phyloP scores from a whole-genome alignment of 2,113 vertebrate species.

The Meleagris gallopavo region DNA sequence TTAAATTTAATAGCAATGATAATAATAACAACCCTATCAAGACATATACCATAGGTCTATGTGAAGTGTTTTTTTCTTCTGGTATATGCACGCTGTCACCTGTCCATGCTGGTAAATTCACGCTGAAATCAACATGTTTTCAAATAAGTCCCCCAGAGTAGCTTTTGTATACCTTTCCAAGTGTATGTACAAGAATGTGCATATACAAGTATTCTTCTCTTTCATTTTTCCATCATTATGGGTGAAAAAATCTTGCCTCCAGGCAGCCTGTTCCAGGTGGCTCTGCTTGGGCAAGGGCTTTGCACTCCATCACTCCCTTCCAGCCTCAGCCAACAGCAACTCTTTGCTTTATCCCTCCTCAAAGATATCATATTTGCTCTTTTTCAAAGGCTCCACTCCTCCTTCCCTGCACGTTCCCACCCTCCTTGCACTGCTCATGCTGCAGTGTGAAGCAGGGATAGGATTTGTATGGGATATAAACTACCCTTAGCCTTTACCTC shows the following conservation, averaged over 20 bases:
- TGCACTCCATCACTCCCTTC: background rate
- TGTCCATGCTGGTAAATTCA: background rate
- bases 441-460: background rate
- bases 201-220: background rate
- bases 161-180: background rate
- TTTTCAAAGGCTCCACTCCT: background rate
- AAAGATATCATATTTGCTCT: background rate
- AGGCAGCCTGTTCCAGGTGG: background rate
- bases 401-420: background rate
- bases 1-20: background rate
- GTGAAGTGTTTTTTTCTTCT: background rate
- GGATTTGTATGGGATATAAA: background rate
- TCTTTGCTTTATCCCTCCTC: background rate
- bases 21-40: background rate
- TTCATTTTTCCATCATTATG: background rate
- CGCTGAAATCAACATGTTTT: background rate
- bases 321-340: background rate
- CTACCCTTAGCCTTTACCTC: background rate
- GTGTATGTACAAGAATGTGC: no score
- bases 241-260: background rate
- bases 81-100: background rate
- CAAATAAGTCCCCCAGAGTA: background rate
- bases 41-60: background rate
- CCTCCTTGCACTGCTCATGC: background rate
- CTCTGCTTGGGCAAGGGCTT: background rate